phyloP scores from a whole-genome alignment of 2,113 vertebrate genomes.

The Notothenia rossii region DNA sequence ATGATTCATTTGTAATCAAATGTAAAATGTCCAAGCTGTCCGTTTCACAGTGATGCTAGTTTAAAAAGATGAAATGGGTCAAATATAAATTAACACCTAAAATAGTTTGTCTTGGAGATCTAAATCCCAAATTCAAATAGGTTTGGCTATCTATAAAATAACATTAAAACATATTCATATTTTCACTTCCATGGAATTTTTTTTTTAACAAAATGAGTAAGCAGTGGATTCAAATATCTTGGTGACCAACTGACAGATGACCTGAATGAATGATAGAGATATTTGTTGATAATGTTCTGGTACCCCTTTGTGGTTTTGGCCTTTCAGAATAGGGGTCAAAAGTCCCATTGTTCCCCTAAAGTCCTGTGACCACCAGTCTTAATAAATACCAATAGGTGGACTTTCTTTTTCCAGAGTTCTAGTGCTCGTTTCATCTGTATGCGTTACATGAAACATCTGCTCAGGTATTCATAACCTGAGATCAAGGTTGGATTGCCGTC shows the following conservation, averaged over 20 bases:
- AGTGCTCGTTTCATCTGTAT: constrained; percentile 52
- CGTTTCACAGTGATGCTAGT: too few species aligned
- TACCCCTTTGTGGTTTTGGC: background rate
- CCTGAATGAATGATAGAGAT: background rate
- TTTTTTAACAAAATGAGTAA: too few species aligned
- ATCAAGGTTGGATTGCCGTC: constrained; percentile 80
- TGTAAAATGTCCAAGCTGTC: constrained; percentile 42
- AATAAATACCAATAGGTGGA: background rate
- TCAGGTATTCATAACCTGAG: constrained; percentile 84
- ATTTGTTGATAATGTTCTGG: background rate
- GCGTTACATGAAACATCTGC: constrained; percentile 50
- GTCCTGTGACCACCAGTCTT: background rate
- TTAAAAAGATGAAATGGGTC: background rate
- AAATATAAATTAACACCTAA: background rate
- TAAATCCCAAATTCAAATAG: too few species aligned
- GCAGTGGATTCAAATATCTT: background rate
- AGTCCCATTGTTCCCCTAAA: background rate
- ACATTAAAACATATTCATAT: too few species aligned
- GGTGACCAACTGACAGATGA: background rate
- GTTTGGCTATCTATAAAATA: too few species aligned
- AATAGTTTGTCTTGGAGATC: background rate
- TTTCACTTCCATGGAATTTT: too few species aligned
- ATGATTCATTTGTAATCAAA: constrained; percentile 24
- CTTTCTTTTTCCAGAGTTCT: background rate
- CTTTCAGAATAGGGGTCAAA: background rate